These are phyloP conservation scores for Melipona bicolor DNA, from an alignment of 2,888 invertebrate species.

Conservation along the genomic window DNA sequence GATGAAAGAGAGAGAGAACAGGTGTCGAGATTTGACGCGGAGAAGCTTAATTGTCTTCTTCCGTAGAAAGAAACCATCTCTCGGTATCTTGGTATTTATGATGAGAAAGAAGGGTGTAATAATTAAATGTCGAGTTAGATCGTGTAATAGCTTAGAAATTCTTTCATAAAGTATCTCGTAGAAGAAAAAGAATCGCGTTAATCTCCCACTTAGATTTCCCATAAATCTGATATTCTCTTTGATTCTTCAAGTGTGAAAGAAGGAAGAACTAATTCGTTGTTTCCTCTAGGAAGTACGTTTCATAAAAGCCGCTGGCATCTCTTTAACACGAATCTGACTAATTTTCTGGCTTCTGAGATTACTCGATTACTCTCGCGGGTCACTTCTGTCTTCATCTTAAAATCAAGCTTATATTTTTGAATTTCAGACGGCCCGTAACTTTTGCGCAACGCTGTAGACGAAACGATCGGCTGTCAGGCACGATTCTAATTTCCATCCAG, in stretches of 20 bases:
- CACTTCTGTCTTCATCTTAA: not conserved
- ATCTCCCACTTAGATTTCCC: not conserved
- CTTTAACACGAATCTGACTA: too few species aligned
- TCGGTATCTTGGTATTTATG: slow-evolving; percentile 1
- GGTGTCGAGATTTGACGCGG: slow-evolving; percentile 41
- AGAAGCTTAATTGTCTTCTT: slow-evolving; percentile 47
- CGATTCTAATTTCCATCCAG: slow-evolving; percentile 48
- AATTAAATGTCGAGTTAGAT: slow-evolving; percentile 4
- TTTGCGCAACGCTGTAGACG: slow-evolving; percentile 18
- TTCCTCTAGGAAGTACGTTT: not conserved
- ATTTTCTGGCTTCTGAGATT: too few species aligned
- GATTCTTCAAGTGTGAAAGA: not conserved
- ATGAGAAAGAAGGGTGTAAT: not conserved
- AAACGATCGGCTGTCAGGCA: slow-evolving; percentile 55
- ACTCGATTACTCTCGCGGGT: too few species aligned
- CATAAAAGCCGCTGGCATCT: too few species aligned
- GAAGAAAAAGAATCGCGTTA: too few species aligned
- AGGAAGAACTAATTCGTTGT: not conserved
- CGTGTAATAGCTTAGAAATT: not conserved
- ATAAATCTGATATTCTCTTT: not conserved
- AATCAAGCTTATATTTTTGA: not conserved
- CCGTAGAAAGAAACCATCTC: slow-evolving; percentile 1
- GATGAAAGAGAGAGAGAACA: slow-evolving; percentile 32
- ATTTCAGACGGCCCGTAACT: not conserved
- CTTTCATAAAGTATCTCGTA: not conserved